Evolutionary conservation across 2,888 invertebrate genomes (phyloP).

Genomic region (Spodoptera picta): DNA sequence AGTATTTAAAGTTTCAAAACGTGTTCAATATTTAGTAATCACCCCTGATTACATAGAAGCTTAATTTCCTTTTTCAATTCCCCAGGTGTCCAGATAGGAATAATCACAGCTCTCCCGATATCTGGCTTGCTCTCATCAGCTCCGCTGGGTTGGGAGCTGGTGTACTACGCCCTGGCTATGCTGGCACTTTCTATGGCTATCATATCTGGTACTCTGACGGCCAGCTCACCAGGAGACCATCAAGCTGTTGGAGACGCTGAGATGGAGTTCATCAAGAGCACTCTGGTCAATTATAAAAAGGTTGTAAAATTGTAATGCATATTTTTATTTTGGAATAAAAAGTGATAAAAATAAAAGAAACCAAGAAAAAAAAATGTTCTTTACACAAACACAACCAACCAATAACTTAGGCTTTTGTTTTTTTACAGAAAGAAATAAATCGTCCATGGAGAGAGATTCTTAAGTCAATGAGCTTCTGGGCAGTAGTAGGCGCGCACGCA

Average conservation of each 20-base stretch:
- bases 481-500: conserved; percentile 68
- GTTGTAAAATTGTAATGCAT: conserved; percentile 34
- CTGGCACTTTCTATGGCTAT: conserved; percentile 72
- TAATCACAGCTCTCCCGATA: conserved; percentile 71
- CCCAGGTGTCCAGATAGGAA: conserved; percentile 74
- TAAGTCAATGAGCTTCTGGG: conserved; percentile 72
- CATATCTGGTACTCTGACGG: conserved; percentile 73
- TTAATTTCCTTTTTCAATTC: not conserved
- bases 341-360: not conserved
- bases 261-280: conserved; percentile 76
- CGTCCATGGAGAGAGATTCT: conserved; percentile 75
- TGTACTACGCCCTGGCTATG: conserved; percentile 78
- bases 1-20: too few relatives aligned
- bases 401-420: not conserved
- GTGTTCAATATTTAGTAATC: too few relatives aligned
- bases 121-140: conserved; percentile 67
- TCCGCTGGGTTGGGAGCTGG: conserved; percentile 78
- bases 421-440: conserved; percentile 64
- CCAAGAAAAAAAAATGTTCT: too few relatives aligned
- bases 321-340: too few relatives aligned
- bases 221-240: conserved; percentile 72
- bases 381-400: not conserved
- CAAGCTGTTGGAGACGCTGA: conserved; percentile 78
- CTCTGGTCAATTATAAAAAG: conserved; percentile 64
- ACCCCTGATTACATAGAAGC: too few relatives aligned